phyloP scores from a whole-genome alignment of 2,888 invertebrate species.

The Drosophila atroscutellata region DNA sequence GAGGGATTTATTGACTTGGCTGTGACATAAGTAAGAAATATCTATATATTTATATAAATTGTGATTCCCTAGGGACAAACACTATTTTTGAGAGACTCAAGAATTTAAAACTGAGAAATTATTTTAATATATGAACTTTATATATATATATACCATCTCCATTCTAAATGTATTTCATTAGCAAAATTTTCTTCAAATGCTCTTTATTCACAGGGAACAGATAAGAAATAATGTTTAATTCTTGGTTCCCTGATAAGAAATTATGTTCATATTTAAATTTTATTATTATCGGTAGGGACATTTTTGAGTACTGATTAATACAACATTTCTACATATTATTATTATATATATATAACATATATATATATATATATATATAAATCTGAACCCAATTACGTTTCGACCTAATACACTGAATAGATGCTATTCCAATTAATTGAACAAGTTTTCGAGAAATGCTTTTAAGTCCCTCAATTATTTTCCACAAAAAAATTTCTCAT shows the following conservation, averaged over 20 bases:
- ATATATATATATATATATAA: neutral
- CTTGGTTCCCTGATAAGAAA: neutral
- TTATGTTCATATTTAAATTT: neutral
- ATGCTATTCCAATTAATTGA: neutral
- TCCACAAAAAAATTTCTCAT: neutral
- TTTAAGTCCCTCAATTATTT: neutral
- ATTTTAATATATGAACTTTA: neutral
- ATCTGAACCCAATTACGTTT: neutral
- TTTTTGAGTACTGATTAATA: neutral
- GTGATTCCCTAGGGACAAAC: neutral
- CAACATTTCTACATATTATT: neutral
- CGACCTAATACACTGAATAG: neutral
- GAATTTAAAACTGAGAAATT: neutral
- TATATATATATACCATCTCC: neutral
- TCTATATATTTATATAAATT: neutral
- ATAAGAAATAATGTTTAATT: neutral
- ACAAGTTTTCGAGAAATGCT: neutral
- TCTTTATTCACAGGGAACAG: accelerated
- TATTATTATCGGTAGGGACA: neutral
- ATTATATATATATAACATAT: neutral
- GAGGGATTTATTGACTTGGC: neutral
- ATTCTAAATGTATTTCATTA: neutral
- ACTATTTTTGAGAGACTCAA: neutral
- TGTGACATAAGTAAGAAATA: neutral
- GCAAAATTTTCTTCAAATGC: neutral